Percentiles rank a stretch among this genome's conserved stretches.
Evolutionary conservation across 2,113 vertebrate genomes (phyloP).

Genomic region (Ctenodactylus gundi): DNA sequence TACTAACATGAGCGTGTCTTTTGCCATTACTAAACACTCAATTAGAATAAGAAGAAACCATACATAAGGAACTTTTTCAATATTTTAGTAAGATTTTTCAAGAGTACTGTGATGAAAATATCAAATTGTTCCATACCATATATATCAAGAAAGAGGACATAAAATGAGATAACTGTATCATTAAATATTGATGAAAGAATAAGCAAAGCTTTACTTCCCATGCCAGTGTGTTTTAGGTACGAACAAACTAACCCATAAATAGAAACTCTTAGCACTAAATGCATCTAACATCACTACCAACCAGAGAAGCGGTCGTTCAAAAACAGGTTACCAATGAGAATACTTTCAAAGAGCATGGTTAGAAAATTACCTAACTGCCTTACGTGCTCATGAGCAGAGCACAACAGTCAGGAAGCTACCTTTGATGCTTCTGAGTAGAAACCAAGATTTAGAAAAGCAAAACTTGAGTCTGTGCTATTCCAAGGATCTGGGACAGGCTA

Average conservation of each 20-base stretch:
- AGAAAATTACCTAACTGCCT: not conserved
- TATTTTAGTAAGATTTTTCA: not conserved
- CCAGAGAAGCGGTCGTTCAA: not conserved
- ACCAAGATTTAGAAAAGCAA: not conserved
- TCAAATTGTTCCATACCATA: not conserved
- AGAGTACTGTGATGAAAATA: not conserved
- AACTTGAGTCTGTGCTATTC: not conserved
- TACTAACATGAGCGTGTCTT: not conserved
- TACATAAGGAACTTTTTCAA: not conserved
- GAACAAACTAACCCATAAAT: not conserved
- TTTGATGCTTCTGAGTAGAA: not conserved
- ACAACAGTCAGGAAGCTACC: not conserved
- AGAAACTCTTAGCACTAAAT: not conserved
- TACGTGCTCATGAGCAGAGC: not conserved
- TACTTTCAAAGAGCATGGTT: not conserved
- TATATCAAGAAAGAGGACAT: not conserved
- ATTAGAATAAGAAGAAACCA: not conserved
- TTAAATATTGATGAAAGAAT: not conserved
- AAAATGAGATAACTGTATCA: not conserved
- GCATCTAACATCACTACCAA: not conserved
- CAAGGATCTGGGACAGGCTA: not conserved
- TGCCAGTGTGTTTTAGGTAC: not conserved
- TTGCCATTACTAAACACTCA: not conserved
- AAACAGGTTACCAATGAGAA: not conserved
- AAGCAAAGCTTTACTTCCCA: not conserved